A percentile compares a stretch with the other conserved stretches of the same genome.
These are phyloP conservation scores for Amphiprion percula DNA, from an alignment of 2,113 vertebrate genomes.

Conservation along the genomic window DNA sequence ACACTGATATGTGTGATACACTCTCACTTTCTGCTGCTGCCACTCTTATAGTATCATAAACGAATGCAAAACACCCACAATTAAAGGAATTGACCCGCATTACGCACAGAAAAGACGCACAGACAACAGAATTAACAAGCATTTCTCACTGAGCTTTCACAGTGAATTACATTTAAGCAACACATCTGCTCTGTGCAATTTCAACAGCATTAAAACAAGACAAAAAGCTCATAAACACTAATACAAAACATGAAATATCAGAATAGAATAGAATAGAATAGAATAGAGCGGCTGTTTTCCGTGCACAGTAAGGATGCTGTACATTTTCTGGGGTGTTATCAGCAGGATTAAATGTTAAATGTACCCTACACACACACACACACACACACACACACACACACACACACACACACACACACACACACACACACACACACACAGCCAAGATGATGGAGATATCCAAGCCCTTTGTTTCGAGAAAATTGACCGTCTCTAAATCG, in stretches of 20 bases:
- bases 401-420: too few species aligned
- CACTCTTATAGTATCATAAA: not conserved
- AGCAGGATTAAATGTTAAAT: constrained; percentile 3
- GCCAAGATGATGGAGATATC: constrained; percentile 64
- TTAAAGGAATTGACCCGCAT: too few species aligned
- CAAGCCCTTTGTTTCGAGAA: constrained; percentile 69
- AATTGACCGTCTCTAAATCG: constrained; percentile 71
- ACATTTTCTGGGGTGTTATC: constrained; percentile 14
- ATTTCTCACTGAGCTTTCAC: not conserved
- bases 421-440: constrained; percentile 13
- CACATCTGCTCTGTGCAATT: too few species aligned
- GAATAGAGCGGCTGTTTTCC: not conserved
- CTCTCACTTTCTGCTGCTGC: not conserved
- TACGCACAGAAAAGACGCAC: too few species aligned
- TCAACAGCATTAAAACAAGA: too few species aligned
- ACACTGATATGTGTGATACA: not conserved
- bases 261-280: not conserved
- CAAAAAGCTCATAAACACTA: too few species aligned
- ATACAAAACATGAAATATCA: not conserved
- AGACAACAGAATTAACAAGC: not conserved
- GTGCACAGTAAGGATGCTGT: not conserved
- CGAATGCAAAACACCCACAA: not conserved
- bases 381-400: too few species aligned
- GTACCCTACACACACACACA: not conserved
- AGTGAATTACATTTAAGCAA: too few species aligned